Base-by-base conservation (phyloP, 2,888 invertebrate species). In the Tanytarsus gracilentus region DNA sequence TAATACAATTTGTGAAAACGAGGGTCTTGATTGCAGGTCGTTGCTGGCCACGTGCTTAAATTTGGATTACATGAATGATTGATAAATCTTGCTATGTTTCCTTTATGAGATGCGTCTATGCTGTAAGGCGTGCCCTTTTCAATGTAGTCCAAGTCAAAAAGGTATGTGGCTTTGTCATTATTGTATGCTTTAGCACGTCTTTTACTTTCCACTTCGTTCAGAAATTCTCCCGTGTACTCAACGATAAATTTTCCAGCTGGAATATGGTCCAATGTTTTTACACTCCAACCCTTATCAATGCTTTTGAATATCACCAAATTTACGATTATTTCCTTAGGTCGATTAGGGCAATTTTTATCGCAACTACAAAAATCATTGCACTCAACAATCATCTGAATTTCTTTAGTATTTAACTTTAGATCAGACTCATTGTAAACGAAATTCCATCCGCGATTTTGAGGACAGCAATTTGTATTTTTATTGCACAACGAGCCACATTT, bases 31-130 rank as follows among this genome's bases (percentile, higher is more conserved):
- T 88, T 88, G 67, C 87, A 87, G 1, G 88, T 88, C 0, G 88
- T 88, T 88, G 88, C 88, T 76, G 96, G 96, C 75, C 96, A 93
- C 0, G 98, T 98, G 75, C 95, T 95, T 3, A 96, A 90, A 72
- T 99, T 99, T 0, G 99, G 99, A 67, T 97, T 95, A 71, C 99
- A 99, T 49, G 96, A 96, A 72, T 99, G 99, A 74, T 99, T 99
- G 66, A 99, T 96, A 70, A 98, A 99, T 40, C 99, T 79, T 0
- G 98, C 97, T 62, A 92, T 84, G 71, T 97, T 99, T 29, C 99
- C 99, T 73, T 90, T 94, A 66, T 82, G 75, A 0, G 98, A 98
- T 2, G 99, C 99, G 75, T 99, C 99, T 62, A 99, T 98, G 61
- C 18, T 29, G n/a, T 52, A 52, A 30, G 50, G 27, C 3, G 9